Base-by-base conservation (phyloP, 2,797 vertebrate genomes). In the Chanos chanos region DNA sequence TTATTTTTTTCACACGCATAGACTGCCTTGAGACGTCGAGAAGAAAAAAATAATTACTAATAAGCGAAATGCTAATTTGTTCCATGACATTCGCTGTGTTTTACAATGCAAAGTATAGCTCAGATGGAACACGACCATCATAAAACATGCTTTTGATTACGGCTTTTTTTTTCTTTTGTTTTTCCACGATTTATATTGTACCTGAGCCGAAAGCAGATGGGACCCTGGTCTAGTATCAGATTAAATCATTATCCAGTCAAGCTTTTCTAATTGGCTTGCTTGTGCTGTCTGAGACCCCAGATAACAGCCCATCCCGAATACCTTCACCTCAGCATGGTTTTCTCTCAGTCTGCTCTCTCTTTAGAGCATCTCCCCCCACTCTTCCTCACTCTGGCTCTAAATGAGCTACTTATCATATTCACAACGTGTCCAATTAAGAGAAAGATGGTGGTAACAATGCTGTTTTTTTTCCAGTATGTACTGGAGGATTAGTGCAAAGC, bases 231-330 rank as follows among this genome's bases (percentile, higher is more conserved):
- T 52, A 45, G 47, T 41, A 62, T 68, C 70, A 65, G 43, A 59
- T 76, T 65, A 76, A 68, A 40, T 57, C 67, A 59, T 73, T 72
- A 73, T 41, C 33, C 36, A 33, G 58, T 44, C 36, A 45, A 22
- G 68, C 59, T 52, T 48, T 39, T 56, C 45, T 66, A 49, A 72
- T 67, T 48, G 66, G 60, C 60, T 72, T 49, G 63, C 53, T 53
- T 41, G 10, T 24, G 58, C 36, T 56, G 31, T 33, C 62, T 31
- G 24, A 50, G 37, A 36, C n/a, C 6, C 52, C 28, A 24, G 7
- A 8, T 19, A 39, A 41, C 16, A 41, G 10, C 16, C 39, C 39
- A 41, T 4, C 39, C 39, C 41, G 39, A 41, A 41, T 41, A n/a
- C n/a, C n/a, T n/a, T n/a, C 41, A 41, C 18, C 16, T 41, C 8